Evolutionary conservation across 2,888 invertebrate genomes (phyloP), one percentile per base, ranked within the genome.

Genomic region (Andrena trimmerana): DNA sequence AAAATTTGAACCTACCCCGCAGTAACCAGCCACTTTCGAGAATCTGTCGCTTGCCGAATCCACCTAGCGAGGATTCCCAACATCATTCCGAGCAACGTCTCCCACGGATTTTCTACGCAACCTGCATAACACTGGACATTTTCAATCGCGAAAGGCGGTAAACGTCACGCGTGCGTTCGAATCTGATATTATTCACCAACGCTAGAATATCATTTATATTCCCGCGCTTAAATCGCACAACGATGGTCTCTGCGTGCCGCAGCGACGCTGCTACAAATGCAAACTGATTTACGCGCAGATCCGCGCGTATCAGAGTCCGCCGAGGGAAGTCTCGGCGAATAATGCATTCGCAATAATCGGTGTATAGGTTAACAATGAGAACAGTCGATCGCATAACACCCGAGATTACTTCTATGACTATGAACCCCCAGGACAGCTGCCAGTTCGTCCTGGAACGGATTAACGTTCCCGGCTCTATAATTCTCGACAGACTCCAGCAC

Each of bases 361-460:
- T 0, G n/a, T 16, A 20, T 8, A 59, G 75, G 71, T 71, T 72
- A 68, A 59, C 24, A 16, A 52, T 63, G 52, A 6, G 0, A 36
- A 24, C 3, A 24, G 10, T 31, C 10, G n/a, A 42, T 16, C 10
- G 36, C 0, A 29, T 16, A 62, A 48, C 6, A 27, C 1, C 10
- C 1, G 13, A 57, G 13, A 48, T 24, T 10, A 36, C 27, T 54
- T 13, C 42, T 5, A 62, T 0, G 6, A 75, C 67, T 50, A 85
- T 86, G 86, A 33, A 1, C 33, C 8, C 66, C 0, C n/a, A 68
- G 0, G n/a, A 2, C 2, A 59, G 29, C 16, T 76, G 5, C 8
- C 36, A 66, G 0, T 86, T 86, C n/a, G 13, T 82, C n/a, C 48
- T 87, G 42, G 69, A 86, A 74, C 79, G 86, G 7, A n/a, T 86